Evolutionary conservation across 2,113 vertebrate species (phyloP), one percentile per base, ranked within the genome.

Genomic region (Onychostruthus taczanowskii): DNA sequence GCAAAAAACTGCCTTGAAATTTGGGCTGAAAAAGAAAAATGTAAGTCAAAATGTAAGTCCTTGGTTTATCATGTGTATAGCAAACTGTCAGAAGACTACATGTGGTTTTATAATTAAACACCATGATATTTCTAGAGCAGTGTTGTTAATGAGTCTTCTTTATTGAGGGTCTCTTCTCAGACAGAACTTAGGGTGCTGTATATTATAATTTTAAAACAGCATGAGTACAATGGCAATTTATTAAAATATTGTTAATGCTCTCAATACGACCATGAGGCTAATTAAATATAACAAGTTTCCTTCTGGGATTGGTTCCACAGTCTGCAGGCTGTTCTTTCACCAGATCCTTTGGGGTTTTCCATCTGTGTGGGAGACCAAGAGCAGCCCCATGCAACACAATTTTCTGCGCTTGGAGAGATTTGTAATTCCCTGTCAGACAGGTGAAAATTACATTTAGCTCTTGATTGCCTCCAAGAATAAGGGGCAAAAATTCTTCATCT

Each of bases 201-300:
- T 13, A 49, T 31, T 76, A 14, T 82, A 58, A 68, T 87, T 93
- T 93, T 63, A 84, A 89, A 94, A 27, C 78, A 91, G 87, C 46
- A 7, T 79, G 77, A 89, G 53, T 87, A 87, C 89, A 79, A 82
- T 76, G 70, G 35, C 84, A 95, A 91, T 66, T 96, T 96, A 95
- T 96, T 95, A 95, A 89, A 95, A 91, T 89, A 94, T 83, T 58
- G 64, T 82, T 96, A 95, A 95, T 88, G 91, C 61, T 89, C 93
- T 93, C 84, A 92, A 37, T 84, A 87, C 1, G 1, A 84, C 76
- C 43, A 73, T 37, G 62, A 84, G 70, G 91, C 93, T 96, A 96
- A 96, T 97, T 97, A 96, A 97, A 94, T 95, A 91, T 89, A 94
- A 95, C 87, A 89, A 79, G 69, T 89, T 93, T 4, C 5, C 93